phyloP scores from a whole-genome alignment of 2,888 invertebrate genomes.

The Chalcis sispes region DNA sequence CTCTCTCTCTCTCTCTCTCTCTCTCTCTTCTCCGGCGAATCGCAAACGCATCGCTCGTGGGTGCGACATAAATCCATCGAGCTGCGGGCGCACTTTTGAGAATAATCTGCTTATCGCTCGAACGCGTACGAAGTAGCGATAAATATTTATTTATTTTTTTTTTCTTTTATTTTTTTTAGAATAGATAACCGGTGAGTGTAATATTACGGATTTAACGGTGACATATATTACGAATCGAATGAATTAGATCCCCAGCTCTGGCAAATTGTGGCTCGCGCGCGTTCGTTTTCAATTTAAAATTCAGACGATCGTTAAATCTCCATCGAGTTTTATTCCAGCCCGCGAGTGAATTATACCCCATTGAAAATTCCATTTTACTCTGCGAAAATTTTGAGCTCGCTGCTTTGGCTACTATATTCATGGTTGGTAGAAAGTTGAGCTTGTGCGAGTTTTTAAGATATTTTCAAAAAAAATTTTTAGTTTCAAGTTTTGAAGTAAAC shows the following conservation, averaged over 20 bases:
- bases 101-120: no score
- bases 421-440: no score
- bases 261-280: not conserved
- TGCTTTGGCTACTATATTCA: no score
- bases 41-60: no score
- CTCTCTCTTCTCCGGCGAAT: no score
- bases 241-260: conserved; percentile 31
- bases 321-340: conserved; percentile 14
- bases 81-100: no score
- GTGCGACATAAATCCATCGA: no score
- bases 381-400: not conserved
- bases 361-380: conserved; percentile 12
- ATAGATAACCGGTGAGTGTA: no score
- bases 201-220: conserved; percentile 9
- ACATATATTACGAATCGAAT: conserved; percentile 46
- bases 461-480: no score
- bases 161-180: not conserved
- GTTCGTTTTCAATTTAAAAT: conserved; percentile 27
- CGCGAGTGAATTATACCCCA: not conserved
- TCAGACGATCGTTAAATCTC: conserved; percentile 37
- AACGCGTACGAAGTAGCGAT: conserved; percentile 11
- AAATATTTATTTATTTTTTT: conserved; percentile 18
- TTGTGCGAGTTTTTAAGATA: no score
- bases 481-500: no score
- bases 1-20: no score